These are phyloP conservation scores for Didymodactylos carnosus DNA, from an alignment of 2,888 invertebrate species.

Conservation along the genomic window DNA sequence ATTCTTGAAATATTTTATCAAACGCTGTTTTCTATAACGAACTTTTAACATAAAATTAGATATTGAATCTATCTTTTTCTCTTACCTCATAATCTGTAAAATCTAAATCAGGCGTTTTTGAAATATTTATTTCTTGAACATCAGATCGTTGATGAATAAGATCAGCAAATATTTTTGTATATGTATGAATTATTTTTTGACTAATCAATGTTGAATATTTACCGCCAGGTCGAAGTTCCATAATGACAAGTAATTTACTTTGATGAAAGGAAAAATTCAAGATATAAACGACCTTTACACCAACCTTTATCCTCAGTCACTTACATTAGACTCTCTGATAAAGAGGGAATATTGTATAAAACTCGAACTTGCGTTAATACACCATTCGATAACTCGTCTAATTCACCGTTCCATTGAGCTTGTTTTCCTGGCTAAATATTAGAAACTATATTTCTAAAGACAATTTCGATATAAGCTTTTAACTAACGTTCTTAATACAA, in stretches of 20 bases:
- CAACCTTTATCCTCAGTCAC: too few relatives aligned
- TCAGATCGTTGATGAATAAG: neutral
- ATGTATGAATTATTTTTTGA: neutral
- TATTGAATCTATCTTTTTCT: neutral
- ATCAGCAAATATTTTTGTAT: neutral
- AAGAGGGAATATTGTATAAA: neutral
- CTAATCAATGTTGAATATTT: neutral
- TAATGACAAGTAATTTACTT: neutral
- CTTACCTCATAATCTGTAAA: neutral
- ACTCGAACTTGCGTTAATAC: neutral
- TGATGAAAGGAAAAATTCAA: too few relatives aligned
- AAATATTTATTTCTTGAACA: too few relatives aligned
- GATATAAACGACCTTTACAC: too few relatives aligned
- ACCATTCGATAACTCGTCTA: neutral
- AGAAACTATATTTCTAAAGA: too few relatives aligned
- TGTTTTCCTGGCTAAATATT: too few relatives aligned
- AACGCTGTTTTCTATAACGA: neutral
- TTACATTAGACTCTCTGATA: neutral
- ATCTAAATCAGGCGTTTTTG: neutral
- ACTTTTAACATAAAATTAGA: neutral
- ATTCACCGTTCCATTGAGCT: neutral
- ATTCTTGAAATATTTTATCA: neutral
- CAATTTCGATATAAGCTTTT: too few relatives aligned
- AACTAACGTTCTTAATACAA: neutral
- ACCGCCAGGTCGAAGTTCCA: neutral